phyloP scores from a whole-genome alignment of 2,888 invertebrate species.

The Rhyacophila evoluta region DNA sequence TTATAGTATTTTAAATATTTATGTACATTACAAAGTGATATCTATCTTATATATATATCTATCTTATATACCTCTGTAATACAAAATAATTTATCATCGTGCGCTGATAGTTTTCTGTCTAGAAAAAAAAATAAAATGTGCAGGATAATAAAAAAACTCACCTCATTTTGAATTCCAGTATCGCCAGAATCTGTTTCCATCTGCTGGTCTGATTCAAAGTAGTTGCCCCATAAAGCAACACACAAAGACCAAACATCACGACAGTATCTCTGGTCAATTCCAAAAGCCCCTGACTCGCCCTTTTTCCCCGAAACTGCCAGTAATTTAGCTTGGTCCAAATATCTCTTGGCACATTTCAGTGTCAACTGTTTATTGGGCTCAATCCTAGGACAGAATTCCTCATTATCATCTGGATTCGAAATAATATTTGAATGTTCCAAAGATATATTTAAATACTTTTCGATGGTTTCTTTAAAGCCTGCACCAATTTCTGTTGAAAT shows the following conservation, averaged over 20 bases:
- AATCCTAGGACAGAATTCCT: constrained; percentile 63
- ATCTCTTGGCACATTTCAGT: constrained; percentile 68
- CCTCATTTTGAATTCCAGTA: no score
- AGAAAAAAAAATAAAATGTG: no score
- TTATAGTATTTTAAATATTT: no score
- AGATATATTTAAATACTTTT: constrained; percentile 75
- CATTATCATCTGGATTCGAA: constrained; percentile 47
- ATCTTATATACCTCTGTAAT: no score
- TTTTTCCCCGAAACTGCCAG: background rate
- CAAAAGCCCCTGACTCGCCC: constrained; percentile 58
- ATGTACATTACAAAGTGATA: no score
- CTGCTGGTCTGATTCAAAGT: constrained; percentile 70
- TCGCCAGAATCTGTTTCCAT: background rate
- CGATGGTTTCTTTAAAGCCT: constrained; percentile 60
- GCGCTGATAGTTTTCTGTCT: no score
- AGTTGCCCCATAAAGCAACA: constrained; percentile 87
- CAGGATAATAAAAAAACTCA: no score
- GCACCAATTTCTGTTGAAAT: constrained; percentile 39
- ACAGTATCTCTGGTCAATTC: constrained; percentile 65
- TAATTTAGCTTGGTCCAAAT: constrained; percentile 65
- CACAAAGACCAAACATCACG: constrained; percentile 80
- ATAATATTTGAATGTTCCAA: constrained; percentile 70
- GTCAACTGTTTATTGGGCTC: constrained; percentile 59
- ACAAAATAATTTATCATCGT: no score
- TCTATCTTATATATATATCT: no score